Evolutionary conservation across 2,113 vertebrate genomes (phyloP).

Genomic region (Myotis davidii): DNA sequence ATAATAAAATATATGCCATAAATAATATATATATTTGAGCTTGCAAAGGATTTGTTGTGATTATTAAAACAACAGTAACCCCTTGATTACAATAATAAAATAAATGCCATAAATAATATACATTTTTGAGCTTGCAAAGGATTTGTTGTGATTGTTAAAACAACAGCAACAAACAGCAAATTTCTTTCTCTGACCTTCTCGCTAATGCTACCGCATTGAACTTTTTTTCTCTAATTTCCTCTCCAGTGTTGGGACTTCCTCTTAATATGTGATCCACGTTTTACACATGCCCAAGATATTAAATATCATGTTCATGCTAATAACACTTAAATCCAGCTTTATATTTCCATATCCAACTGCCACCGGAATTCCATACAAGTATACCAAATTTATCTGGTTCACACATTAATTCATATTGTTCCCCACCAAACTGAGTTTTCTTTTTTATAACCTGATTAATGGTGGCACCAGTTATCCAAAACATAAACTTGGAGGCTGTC

Average conservation of each 20-base stretch:
- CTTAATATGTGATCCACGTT: not conserved
- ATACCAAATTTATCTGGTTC: not conserved
- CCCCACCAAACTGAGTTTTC: not conserved
- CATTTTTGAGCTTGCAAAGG: not conserved
- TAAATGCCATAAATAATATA: not conserved
- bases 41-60: not conserved
- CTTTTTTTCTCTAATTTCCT: not conserved
- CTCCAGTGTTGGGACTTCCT: not conserved
- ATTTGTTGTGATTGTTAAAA: not conserved
- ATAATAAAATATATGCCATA: not conserved
- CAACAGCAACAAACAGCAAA: not conserved
- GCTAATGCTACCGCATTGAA: not conserved
- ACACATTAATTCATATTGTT: not conserved
- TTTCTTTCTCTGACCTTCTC: not conserved
- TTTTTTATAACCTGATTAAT: not conserved
- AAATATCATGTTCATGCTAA: not conserved
- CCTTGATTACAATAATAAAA: not conserved
- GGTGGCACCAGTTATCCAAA: not conserved
- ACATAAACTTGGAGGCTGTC: not conserved
- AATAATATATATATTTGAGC: not conserved
- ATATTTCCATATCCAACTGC: not conserved
- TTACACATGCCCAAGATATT: not conserved
- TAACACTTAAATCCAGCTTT: constrained; percentile 6
- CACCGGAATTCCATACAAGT: not conserved
- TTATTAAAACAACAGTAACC: not conserved